Percentiles rank a stretch among this genome's conserved stretches.
Evolutionary conservation across 53 echinoderm and acorn worm genomes (phyloP).

Genomic region (Patiria pectinifera): DNA sequence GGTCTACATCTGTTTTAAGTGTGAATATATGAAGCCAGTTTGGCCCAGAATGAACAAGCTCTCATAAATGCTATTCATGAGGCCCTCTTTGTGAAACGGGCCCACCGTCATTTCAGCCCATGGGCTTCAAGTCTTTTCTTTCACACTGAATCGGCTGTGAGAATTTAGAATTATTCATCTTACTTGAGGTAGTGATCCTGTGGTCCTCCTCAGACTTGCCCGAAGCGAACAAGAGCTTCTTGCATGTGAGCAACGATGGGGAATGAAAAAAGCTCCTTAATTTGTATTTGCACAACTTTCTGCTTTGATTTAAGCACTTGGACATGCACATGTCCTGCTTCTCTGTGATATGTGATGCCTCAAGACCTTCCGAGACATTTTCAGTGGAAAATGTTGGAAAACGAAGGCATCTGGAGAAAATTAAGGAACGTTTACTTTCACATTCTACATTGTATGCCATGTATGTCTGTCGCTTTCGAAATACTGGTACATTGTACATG

Average conservation of each 20-base stretch:
- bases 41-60: background rate
- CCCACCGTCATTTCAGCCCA: background rate
- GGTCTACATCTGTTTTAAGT: background rate
- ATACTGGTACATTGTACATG: no score
- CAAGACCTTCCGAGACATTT: background rate
- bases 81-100: background rate
- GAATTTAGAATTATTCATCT: background rate
- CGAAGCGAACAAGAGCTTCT: background rate
- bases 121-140: background rate
- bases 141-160: background rate
- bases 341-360: background rate
- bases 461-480: no score
- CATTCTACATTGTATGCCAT: no score
- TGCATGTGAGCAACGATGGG: background rate
- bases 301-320: background rate
- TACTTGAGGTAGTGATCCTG: background rate
- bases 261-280: background rate
- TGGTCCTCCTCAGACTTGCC: background rate
- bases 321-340: background rate
- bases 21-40: background rate
- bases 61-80: background rate
- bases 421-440: no score
- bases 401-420: background rate
- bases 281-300: background rate
- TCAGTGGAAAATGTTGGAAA: background rate